Evolutionary conservation across 2,113 vertebrate genomes (phyloP), one percentile per base, ranked within the genome.

Genomic region (Talpa occidentalis): DNA sequence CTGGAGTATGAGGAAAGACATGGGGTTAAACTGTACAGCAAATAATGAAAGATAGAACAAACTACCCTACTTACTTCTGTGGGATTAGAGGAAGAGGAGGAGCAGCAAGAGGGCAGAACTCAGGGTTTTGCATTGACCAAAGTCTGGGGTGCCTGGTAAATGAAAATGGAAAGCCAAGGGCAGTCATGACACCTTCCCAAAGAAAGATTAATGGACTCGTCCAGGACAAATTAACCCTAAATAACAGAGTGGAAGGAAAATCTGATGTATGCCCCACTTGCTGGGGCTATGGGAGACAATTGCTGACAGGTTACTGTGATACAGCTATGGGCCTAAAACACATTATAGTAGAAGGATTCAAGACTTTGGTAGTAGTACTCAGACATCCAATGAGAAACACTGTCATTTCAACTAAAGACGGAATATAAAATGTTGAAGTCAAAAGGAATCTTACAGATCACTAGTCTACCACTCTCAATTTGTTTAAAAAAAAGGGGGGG

Each of bases 201-300:
- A 77, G 80, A 66, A 91, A 19, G 24, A 64, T 62, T 81, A 94
- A 78, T 47, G 22, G 42, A 74, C 74, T 92, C 35, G 86, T 94
- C 73, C 42, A 88, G n/a, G 80, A 81, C 60, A 93, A 94, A 95
- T 79, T 59, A 93, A 86, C 62, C 64, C 44, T 84, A 94, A 87
- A 84, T 24, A 76, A 91, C 47, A 84, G 32, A 62, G 21, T 91
- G 28, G 40, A 93, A 76, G 19, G 12, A 28, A 78, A 86, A 59
- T 86, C 37, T 14, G 5, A 66, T 8, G 12, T 62, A 79, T 42
- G 82, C 16, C 7, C 74, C 66, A 88, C 44, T 86, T 93, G 54
- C 59, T n/a, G 28, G 8, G 30, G 19, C 72, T 81, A 62, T 47
- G 15, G 78, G 37, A 82, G 42, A 86, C 35, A 86, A 19, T 59